phyloP scores from a whole-genome alignment of 2,797 vertebrate species.

The Alauda arvensis region DNA sequence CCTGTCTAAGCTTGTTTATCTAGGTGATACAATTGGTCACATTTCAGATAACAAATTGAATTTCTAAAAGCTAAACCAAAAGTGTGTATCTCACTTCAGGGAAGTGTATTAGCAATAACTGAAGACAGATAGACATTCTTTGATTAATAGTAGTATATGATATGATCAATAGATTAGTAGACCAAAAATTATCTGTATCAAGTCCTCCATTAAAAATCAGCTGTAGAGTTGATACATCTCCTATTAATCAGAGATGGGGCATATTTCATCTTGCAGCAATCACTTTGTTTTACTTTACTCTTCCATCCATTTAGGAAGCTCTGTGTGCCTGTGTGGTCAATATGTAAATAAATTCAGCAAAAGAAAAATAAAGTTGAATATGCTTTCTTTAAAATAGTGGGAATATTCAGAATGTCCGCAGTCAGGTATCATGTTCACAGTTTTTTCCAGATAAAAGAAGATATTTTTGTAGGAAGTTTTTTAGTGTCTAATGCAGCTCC shows the following conservation, averaged over 20 bases:
- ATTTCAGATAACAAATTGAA: background rate
- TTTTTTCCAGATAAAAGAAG: background rate
- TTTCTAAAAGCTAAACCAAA: background rate
- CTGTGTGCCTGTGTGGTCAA: background rate
- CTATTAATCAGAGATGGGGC: background rate
- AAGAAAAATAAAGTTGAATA: background rate
- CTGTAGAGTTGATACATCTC: background rate
- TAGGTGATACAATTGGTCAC: background rate
- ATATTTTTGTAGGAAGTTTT: background rate
- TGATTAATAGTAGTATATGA: background rate
- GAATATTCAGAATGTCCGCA: background rate
- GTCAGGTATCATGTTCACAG: background rate
- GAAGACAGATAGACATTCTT: background rate
- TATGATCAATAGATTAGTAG: background rate
- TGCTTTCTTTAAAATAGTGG: background rate
- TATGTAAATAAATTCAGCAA: background rate
- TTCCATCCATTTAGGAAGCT: background rate
- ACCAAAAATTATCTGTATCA: background rate
- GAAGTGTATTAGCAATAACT: background rate
- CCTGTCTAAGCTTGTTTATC: background rate
- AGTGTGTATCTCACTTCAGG: background rate
- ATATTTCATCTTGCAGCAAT: background rate
- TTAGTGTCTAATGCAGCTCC: background rate
- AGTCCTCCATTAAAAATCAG: background rate
- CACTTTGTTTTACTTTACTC: background rate